Percentiles rank a stretch among this genome's conserved stretches.
These are phyloP conservation scores for Caenorhabditis sp. DNA, from an alignment of 2,888 invertebrate genomes.

Conservation along the genomic window DNA sequence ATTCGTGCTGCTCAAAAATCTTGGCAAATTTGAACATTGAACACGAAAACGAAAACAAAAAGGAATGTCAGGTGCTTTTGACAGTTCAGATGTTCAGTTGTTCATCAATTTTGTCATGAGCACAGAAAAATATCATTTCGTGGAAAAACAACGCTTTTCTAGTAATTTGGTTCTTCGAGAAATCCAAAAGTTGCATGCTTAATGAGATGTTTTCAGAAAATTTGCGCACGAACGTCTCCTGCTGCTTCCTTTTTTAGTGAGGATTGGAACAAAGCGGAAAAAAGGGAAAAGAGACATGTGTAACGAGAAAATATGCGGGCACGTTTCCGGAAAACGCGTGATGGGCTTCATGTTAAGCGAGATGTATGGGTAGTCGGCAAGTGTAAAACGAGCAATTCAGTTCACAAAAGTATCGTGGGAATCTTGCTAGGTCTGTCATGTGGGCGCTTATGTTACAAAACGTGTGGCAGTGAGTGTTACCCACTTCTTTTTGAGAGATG, in stretches of 20 bases:
- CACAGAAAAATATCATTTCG: no score
- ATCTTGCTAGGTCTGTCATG: no score
- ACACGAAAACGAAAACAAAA: no score
- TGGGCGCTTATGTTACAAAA: no score
- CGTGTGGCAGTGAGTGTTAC: no score
- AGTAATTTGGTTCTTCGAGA: background rate
- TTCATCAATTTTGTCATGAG: no score
- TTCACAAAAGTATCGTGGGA: conserved; percentile 20
- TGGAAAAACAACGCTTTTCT: background rate
- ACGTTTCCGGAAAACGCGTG: conserved; percentile 26
- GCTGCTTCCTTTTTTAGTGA: no score
- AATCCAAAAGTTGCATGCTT: background rate
- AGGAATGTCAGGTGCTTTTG: no score
- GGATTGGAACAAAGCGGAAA: conserved; percentile 25
- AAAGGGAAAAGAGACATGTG: conserved; percentile 15
- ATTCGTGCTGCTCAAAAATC: background rate
- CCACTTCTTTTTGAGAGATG: no score
- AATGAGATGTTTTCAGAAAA: conserved; percentile 20
- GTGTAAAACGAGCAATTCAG: conserved; percentile 26
- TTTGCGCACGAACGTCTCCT: conserved; percentile 4
- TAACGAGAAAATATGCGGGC: conserved; percentile 20
- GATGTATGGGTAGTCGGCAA: conserved; percentile 3
- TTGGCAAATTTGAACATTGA: no score
- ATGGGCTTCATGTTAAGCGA: no score
- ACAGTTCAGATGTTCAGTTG: no score